Conservation (phyloP, 2,797 vertebrate genomes). For the Chaunax sp. region DNA sequence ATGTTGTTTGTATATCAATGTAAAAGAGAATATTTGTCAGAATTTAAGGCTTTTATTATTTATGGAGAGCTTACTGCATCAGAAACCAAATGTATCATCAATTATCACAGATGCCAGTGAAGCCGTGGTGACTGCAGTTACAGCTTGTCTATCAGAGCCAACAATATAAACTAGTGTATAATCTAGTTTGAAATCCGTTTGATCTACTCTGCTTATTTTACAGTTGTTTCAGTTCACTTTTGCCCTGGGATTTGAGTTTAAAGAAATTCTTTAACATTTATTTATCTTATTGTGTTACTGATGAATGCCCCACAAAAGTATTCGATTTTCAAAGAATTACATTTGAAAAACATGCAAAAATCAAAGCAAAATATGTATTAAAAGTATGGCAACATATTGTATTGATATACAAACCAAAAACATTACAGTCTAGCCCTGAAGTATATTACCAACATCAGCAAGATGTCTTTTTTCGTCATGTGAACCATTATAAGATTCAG, state of each 20-base stretch:
- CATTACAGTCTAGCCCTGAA: slow-evolving; percentile 6
- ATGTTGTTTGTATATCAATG: slow-evolving; percentile 75
- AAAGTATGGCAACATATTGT: slow-evolving; percentile 15
- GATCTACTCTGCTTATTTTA: slow-evolving; percentile 8
- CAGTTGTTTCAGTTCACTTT: slow-evolving; percentile 2
- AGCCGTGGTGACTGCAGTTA: slow-evolving; percentile 57
- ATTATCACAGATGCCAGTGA: slow-evolving; percentile 36
- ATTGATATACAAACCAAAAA: slow-evolving; percentile 36
- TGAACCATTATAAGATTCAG: slow-evolving; percentile 9
- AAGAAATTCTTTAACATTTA: slow-evolving; percentile 30
- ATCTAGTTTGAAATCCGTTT: too few species aligned
- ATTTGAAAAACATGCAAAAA: background rate
- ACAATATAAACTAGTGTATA: too few species aligned
- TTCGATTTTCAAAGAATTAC: slow-evolving; percentile 3
- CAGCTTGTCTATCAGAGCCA: slow-evolving; percentile 53
- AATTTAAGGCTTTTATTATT: slow-evolving; percentile 73
- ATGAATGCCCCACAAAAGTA: slow-evolving; percentile 20
- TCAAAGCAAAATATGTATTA: slow-evolving; percentile 15
- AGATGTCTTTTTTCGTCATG: background rate
- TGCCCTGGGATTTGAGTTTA: background rate
- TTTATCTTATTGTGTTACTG: slow-evolving; percentile 25
- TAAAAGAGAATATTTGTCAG: slow-evolving; percentile 72
- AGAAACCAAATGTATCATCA: slow-evolving; percentile 52
- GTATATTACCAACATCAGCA: slow-evolving; percentile 4
- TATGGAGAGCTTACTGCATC: slow-evolving; percentile 67